Percentiles rank a stretch among this genome's conserved stretches.
phyloP scores from a whole-genome alignment of 2,888 invertebrate species.

The Pristionchus japonicus region DNA sequence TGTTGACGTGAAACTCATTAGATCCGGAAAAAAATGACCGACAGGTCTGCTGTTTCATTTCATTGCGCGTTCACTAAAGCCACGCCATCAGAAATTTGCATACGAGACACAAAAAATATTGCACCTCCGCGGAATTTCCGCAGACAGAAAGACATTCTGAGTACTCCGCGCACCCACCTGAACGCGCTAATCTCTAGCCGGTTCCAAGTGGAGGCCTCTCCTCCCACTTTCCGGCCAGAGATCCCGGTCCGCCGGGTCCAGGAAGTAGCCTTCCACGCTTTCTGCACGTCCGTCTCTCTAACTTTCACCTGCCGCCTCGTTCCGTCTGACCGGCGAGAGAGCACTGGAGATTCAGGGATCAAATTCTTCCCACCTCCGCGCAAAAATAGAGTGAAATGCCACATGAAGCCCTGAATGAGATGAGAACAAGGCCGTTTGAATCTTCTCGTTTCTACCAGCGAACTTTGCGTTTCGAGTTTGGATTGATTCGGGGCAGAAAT shows the following conservation, averaged over 20 bases:
- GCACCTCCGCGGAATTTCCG: too few relatives aligned
- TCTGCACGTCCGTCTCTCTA: neutral
- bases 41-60: too few relatives aligned
- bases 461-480: too few relatives aligned
- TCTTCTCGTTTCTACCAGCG: neutral
- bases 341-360: neutral
- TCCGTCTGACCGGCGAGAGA: neutral
- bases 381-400: neutral
- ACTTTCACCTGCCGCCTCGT: neutral
- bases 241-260: neutral
- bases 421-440: neutral
- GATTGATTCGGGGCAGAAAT: too few relatives aligned
- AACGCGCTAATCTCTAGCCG: neutral
- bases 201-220: neutral
- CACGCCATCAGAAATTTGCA: too few relatives aligned
- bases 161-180: neutral
- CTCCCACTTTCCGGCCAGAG: neutral
- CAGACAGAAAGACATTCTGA: neutral
- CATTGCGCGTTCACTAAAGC: neutral
- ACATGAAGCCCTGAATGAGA: neutral
- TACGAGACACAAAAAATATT: too few relatives aligned
- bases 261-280: neutral
- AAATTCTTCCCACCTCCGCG: neutral
- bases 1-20: neutral
- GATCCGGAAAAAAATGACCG: too few relatives aligned